These are phyloP conservation scores for Cryptotermes secundus DNA, from an alignment of 1,140 invertebrate species.

Conservation along the genomic window DNA sequence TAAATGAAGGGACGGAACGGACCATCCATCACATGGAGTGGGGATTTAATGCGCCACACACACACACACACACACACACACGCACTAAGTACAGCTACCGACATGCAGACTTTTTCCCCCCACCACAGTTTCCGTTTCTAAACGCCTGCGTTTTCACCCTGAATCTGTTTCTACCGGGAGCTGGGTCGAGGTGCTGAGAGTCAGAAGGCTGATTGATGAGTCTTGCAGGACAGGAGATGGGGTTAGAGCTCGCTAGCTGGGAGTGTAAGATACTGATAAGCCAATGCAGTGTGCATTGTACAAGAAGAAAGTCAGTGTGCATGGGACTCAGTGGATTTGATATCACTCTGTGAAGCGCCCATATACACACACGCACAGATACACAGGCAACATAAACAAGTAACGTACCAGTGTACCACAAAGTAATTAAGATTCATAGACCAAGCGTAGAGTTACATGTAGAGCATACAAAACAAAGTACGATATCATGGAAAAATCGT, in stretches of 20 bases:
- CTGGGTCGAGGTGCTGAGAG: not conserved
- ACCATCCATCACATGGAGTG: slow-evolving; percentile 2
- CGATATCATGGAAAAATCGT: too few species aligned
- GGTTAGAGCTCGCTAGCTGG: not conserved
- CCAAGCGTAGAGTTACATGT: too few species aligned
- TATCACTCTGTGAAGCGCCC: not conserved
- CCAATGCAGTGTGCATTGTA: not conserved
- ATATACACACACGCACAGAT: too few species aligned
- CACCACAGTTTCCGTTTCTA: too few species aligned
- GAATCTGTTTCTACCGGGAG: slow-evolving; percentile 6
- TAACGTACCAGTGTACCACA: not conserved
- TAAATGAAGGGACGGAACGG: not conserved
- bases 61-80: not conserved
- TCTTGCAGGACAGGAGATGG: not conserved
- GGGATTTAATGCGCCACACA: not conserved
- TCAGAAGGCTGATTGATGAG: slow-evolving; percentile 15
- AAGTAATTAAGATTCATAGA: not conserved
- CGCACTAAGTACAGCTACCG: not conserved
- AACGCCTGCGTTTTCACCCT: not conserved
- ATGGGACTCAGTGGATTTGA: not conserved
- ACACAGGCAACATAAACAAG: not conserved
- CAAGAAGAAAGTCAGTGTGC: not conserved
- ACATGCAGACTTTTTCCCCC: too few species aligned
- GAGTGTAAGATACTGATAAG: slow-evolving; percentile 19
- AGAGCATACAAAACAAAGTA: too few species aligned